Percentiles rank a stretch among this genome's conserved stretches.
Evolutionary conservation across 1,140 invertebrate species (phyloP).

Genomic region (Tigriopus japonicus): DNA sequence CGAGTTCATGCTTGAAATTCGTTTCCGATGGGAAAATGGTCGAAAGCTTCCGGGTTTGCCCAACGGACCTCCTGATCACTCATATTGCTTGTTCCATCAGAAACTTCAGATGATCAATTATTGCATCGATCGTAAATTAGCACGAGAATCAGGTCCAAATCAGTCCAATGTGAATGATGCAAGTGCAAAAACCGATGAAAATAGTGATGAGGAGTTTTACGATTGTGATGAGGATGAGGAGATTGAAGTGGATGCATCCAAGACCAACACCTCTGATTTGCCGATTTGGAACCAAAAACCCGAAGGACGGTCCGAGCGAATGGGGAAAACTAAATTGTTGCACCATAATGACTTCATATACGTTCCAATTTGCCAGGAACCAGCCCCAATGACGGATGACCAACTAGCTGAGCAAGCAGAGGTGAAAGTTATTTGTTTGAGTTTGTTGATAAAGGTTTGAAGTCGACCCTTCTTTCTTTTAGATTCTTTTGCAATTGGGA

Average conservation of each 20-base stretch:
- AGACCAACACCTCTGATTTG: neutral
- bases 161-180: conserved; percentile 20
- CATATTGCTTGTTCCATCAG: conserved; percentile 78
- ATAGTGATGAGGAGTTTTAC: conserved; percentile 22
- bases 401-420: conserved; percentile 82
- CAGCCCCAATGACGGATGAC: conserved; percentile 90
- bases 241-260: conserved; percentile 5
- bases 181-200: conserved; percentile 35
- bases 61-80: conserved; percentile 54
- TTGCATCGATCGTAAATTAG: conserved; percentile 58
- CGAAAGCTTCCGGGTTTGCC: conserved; percentile 46
- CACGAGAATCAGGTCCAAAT: conserved; percentile 21
- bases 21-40: conserved; percentile 67
- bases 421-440: conserved; percentile 33
- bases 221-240: conserved; percentile 20
- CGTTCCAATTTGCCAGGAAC: conserved; percentile 56
- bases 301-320: conserved; percentile 45
- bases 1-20: conserved; percentile 70
- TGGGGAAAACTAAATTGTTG: conserved; percentile 43
- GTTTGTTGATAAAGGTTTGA: too few relatives aligned
- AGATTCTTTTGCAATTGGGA: conserved; percentile 45
- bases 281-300: conserved; percentile 25
- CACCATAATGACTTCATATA: conserved; percentile 51
- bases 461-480: too few relatives aligned
- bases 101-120: conserved; percentile 92